Evolutionary conservation across 2,113 vertebrate species (phyloP).

Genomic region (Vidua macroura): DNA sequence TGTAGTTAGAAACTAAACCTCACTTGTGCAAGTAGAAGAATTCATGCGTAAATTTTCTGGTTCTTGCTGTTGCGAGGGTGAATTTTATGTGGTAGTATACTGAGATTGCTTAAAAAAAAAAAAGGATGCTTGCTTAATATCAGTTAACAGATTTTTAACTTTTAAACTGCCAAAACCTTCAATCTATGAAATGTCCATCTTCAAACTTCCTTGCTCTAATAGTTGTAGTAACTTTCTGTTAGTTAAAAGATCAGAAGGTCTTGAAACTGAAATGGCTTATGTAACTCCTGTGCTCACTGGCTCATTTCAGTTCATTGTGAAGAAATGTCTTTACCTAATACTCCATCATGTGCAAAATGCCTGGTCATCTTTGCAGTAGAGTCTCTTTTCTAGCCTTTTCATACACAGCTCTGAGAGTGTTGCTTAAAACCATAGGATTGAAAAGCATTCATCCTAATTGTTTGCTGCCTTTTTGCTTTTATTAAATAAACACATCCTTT

Average conservation of each 20-base stretch:
- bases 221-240: slow-evolving; percentile 52
- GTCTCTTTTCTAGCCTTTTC: not conserved
- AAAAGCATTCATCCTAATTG: not conserved
- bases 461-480: not conserved
- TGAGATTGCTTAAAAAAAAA: slow-evolving; percentile 77
- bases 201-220: slow-evolving; percentile 49
- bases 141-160: slow-evolving; percentile 77
- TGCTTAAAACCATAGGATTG: not conserved
- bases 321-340: slow-evolving; percentile 34
- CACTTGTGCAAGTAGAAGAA: not conserved
- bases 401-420: not conserved
- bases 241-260: slow-evolving; percentile 26
- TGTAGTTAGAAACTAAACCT: not conserved
- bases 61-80: slow-evolving; percentile 30
- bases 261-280: slow-evolving; percentile 1
- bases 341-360: not conserved
- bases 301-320: slow-evolving; percentile 29
- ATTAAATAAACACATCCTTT: not conserved
- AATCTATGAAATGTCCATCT: slow-evolving; percentile 47
- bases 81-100: slow-evolving; percentile 32
- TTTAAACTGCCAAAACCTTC: slow-evolving; percentile 67
- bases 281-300: not conserved
- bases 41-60: not conserved
- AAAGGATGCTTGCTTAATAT: slow-evolving; percentile 78
- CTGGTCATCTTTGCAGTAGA: not conserved